These are phyloP conservation scores for Uloborus diversus DNA, from an alignment of 1,140 invertebrate species.

Conservation along the genomic window DNA sequence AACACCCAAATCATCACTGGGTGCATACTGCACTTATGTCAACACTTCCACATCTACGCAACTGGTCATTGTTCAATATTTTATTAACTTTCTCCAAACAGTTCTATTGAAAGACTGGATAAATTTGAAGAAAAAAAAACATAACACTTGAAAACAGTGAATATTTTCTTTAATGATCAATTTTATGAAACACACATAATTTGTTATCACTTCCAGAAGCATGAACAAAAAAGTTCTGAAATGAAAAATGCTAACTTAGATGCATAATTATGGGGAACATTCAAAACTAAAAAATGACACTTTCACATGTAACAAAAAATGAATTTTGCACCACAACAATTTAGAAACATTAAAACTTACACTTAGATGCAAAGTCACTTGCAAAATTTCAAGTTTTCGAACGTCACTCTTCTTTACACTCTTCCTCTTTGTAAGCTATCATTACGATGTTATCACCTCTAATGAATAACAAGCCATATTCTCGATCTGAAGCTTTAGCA, in stretches of 20 bases:
- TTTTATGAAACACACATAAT: not conserved
- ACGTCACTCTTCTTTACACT: not conserved
- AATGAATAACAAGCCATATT: constrained; percentile 80
- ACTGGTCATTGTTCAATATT: not conserved
- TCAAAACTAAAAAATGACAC: not conserved
- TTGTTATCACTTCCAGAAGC: not conserved
- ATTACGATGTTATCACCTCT: constrained; percentile 86
- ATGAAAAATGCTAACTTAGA: not conserved
- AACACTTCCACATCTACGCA: too few relatives aligned
- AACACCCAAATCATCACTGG: too few relatives aligned
- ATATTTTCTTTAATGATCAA: not conserved
- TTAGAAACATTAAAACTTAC: not conserved
- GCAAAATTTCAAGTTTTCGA: not conserved
- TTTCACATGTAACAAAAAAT: not conserved
- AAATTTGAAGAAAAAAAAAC: not conserved
- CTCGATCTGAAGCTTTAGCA: constrained; percentile 71
- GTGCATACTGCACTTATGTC: too few relatives aligned
- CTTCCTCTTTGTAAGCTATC: constrained; percentile 61
- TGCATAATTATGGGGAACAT: not conserved
- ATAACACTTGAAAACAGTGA: too few relatives aligned
- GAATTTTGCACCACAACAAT: not conserved
- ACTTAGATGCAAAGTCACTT: not conserved
- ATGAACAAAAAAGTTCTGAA: not conserved
- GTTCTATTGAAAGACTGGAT: not conserved
- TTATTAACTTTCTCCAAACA: not conserved